These are phyloP conservation scores for Bilobella aurantiaca DNA, from an alignment of 1,140 invertebrate species.

Conservation along the genomic window DNA sequence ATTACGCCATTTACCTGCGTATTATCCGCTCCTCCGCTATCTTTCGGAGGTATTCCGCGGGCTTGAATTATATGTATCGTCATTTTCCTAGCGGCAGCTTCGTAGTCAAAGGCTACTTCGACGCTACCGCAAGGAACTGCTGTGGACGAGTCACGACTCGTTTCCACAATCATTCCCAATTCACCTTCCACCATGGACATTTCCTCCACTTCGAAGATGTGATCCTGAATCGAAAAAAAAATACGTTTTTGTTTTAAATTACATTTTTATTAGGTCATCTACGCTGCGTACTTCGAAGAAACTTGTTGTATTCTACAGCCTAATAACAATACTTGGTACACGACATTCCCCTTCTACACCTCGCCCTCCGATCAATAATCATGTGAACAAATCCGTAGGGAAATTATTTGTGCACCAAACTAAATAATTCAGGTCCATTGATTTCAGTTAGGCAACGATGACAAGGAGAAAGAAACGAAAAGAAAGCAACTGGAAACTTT, in stretches of 20 bases:
- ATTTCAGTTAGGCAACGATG: neutral
- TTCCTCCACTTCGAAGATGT: slow-evolving; percentile 46
- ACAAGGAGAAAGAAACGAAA: no score
- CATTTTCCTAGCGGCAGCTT: slow-evolving; percentile 78
- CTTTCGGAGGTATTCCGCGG: slow-evolving; percentile 60
- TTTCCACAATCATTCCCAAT: slow-evolving; percentile 35
- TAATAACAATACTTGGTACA: no score
- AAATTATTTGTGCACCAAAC: no score
- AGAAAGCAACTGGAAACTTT: no score
- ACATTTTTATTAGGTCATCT: no score
- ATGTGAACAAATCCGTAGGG: no score
- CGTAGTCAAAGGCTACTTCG: slow-evolving; percentile 77
- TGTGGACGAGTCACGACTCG: slow-evolving; percentile 25
- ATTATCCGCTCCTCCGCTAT: slow-evolving; percentile 62
- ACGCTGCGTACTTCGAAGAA: no score
- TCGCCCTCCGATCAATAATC: no score
- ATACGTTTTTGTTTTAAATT: no score
- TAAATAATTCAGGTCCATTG: neutral
- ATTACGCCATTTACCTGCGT: slow-evolving; percentile 51
- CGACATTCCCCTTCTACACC: no score
- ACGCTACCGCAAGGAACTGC: slow-evolving; percentile 56
- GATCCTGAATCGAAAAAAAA: slow-evolving; percentile 37
- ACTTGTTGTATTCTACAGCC: no score
- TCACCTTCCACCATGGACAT: slow-evolving; percentile 38
- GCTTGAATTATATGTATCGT: slow-evolving; percentile 79